Evolutionary conservation across 2,888 invertebrate species (phyloP), one percentile per base, ranked within the genome.

Genomic region (Pantelozetes paolii): DNA sequence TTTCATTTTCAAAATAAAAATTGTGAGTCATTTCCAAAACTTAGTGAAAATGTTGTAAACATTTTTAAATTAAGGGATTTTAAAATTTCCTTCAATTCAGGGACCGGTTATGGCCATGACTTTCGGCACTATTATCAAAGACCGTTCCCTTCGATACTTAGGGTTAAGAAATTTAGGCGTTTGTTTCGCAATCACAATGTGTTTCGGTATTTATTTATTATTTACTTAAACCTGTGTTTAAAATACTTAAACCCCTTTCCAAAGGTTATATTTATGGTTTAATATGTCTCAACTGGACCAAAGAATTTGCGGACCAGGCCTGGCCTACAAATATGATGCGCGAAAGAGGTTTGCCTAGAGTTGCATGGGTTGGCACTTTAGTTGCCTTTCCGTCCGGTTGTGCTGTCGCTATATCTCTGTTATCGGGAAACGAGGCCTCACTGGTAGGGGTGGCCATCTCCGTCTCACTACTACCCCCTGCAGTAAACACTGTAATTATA

Each of bases 371-470:
- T 6, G 90, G 90, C 6, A 84, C 88, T 6, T 83, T 90, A 45
- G 87, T 90, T n/a, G 91, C 91, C 0, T 81, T 90, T 36, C 88
- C 90, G 0, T 90, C 90, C 0, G 91, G 91, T 0, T 89, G 89
- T 0, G 90, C 89, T 0, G 90, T 90, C 8, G 90, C 90, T 0
- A 83, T 91, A 69, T 89, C 89, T 1, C 86, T 91, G 15, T 83
- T 91, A n/a, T 89, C 90, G 45, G 90, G 89, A 73, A 89, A 91
- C 82, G 87, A 89, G 5, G 89, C 89, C 0, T 90, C 90, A 0
- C 82, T 91, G 9, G 90, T 90, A 0, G 91, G 91, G 5, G 91
- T 91, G 6, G 91, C 91, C 5, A 91, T 91, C 78, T 91, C 91
- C 0, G 90, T 90, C 0, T 90, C 91, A 0, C 82, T 91, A 20